Evolutionary conservation across 1,140 invertebrate species (phyloP).

Genomic region (Teleogryllus occipitalis): DNA sequence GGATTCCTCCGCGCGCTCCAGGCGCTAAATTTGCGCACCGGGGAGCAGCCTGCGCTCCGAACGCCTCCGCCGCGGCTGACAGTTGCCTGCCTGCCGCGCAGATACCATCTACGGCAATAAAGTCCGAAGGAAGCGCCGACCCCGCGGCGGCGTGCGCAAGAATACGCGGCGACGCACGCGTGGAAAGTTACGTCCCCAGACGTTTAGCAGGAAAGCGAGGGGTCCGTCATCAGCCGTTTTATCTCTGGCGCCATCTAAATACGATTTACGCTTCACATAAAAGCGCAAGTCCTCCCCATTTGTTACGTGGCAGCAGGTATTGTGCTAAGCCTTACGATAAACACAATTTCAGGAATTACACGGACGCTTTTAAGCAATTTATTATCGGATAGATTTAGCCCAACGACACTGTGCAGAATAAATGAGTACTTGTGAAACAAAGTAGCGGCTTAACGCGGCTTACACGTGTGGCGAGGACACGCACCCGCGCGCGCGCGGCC

Average conservation of each 20-base stretch:
- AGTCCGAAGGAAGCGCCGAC: too few species aligned
- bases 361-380: not conserved
- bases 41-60: too few species aligned
- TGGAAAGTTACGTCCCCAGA: not conserved
- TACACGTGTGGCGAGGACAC: not conserved
- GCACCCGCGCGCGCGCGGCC: too few species aligned
- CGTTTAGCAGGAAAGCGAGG: not conserved
- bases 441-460: not conserved
- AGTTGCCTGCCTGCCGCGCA: too few species aligned
- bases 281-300: not conserved
- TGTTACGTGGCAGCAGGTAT: not conserved
- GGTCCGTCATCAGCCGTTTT: not conserved
- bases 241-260: not conserved
- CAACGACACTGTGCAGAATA: not conserved
- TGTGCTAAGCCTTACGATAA: constrained; percentile 1
- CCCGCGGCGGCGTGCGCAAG: too few species aligned
- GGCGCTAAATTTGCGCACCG: too few species aligned
- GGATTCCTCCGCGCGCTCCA: too few species aligned
- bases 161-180: not conserved
- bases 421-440: constrained; percentile 5
- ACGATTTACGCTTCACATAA: not conserved
- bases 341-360: constrained; percentile 5
- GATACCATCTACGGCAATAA: too few species aligned
- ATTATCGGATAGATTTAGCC: constrained; percentile 4
- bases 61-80: too few species aligned